Conservation (phyloP, 2,888 invertebrate species). For the Neoaliturus tenellus region DNA sequence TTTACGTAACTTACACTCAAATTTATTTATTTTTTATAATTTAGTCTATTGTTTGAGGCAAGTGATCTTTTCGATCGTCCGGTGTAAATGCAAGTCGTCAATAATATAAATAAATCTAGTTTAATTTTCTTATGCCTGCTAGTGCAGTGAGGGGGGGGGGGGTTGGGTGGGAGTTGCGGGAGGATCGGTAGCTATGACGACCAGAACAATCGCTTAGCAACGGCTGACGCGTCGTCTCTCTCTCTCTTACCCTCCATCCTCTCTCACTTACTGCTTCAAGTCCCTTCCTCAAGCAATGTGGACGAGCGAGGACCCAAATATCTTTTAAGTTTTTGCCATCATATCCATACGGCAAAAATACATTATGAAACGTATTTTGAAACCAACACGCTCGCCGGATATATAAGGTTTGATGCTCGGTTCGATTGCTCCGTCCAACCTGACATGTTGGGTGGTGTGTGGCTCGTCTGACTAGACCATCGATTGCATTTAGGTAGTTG, state of each 20-base stretch:
- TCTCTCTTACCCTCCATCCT: not conserved
- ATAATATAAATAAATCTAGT: slow-evolving; percentile 30
- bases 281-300: not conserved
- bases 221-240: slow-evolving; percentile 32
- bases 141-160: not conserved
- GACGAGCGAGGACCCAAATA: too few relatives aligned
- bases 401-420: too few relatives aligned
- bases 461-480: too few relatives aligned
- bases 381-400: too few relatives aligned
- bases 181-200: slow-evolving; percentile 20
- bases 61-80: not conserved
- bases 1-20: too few relatives aligned
- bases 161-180: not conserved
- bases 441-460: too few relatives aligned
- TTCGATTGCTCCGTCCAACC: too few relatives aligned
- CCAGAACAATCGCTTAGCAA: slow-evolving; percentile 26
- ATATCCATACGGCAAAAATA: too few relatives aligned
- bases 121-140: slow-evolving; percentile 34
- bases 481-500: too few relatives aligned
- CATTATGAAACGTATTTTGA: too few relatives aligned
- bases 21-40: not conserved
- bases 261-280: not conserved
- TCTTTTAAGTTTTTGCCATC: too few relatives aligned
- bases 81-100: not conserved
- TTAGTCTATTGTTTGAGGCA: not conserved